Percentiles rank a stretch among this genome's conserved stretches.
Conservation (phyloP, 2,113 vertebrate genomes). For the Percopsis transmontana region DNA sequence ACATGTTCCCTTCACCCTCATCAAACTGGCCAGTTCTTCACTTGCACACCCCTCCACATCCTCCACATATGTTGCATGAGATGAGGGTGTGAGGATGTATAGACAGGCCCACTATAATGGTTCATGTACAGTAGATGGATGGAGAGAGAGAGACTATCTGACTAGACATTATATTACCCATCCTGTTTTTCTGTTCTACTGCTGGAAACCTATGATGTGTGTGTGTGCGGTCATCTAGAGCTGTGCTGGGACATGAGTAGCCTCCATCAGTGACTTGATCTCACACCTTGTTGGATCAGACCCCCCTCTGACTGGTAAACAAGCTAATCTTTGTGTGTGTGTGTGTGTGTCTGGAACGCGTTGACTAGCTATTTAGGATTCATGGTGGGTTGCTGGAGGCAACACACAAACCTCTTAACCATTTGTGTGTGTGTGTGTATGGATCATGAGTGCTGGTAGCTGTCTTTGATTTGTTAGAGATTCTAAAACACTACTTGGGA, state of each 20-base stretch:
- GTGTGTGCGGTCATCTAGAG: conserved; percentile 35
- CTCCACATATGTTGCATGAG: too few species aligned
- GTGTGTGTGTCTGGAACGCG: conserved; percentile 41
- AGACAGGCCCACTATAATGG: too few species aligned
- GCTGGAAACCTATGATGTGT: conserved; percentile 5
- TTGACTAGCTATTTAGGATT: conserved; percentile 71
- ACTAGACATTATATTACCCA: conserved; percentile 1
- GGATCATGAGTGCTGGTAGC: conserved; percentile 14
- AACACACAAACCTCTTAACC: background rate
- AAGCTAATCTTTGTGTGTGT: conserved; percentile 65
- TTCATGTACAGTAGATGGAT: background rate
- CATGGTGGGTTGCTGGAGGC: conserved; percentile 22
- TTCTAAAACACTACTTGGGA: background rate
- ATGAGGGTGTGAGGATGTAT: too few species aligned
- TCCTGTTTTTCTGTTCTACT: conserved; percentile 17
- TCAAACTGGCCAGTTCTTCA: too few species aligned
- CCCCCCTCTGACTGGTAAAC: conserved; percentile 72
- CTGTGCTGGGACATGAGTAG: conserved; percentile 72
- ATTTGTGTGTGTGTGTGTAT: conserved; percentile 10
- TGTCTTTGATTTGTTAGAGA: background rate
- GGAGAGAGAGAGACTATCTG: background rate
- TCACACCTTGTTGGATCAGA: conserved; percentile 61
- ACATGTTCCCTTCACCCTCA: too few species aligned
- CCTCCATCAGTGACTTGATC: conserved; percentile 68
- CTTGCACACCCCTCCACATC: too few species aligned